Evolutionary conservation across 2,888 invertebrate genomes (phyloP), one percentile per base, ranked within the genome.

Genomic region (Drosophila mimica): DNA sequence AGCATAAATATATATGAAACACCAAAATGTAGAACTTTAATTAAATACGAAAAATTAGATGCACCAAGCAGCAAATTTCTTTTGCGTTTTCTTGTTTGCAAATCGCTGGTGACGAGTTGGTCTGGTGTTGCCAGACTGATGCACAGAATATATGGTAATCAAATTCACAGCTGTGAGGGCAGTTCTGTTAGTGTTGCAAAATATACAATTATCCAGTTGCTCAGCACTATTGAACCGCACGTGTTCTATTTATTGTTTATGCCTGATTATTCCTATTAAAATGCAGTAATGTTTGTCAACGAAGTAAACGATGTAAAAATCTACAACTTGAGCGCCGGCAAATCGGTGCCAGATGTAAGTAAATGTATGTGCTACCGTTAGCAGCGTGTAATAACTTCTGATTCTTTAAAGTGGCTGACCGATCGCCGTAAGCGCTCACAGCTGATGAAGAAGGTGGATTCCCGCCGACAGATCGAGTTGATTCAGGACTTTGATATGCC

Each of bases 401-500:
- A n/a, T n/a, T 49, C 4, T 52, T 66, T 94, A 33, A 91, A 98
- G 97, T 98, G 98, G 98, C 94, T 98, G 62, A 95, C 97, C 4
- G 98, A 98, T 90, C 94, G 96, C 83, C 97, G 97, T 92, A 95
- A 96, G 89, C 94, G 97, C 81, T 95, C 96, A 9, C 94, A 98
- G 74, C 94, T 97, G 60, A 97, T 97, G 92, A 97, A 97, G 93
- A 96, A 98, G 95, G 96, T 97, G 46, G 99, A 98, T 92, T 94
- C 99, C 56, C 94, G 98, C 81, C 95, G 97, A 82, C 95, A 98
- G 91, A 98, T 99, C 85, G 98, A 99, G 93, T 95, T 99, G 49
- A 97, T 99, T 80, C 99, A 99, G 94, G 99, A 99, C 92, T 99
- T 99, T 94, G 98, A 99, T 85, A 99, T 99, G 99, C 99, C 99